phyloP scores from a whole-genome alignment of 2,888 invertebrate species.

The Pyrocoelia pectoralis region DNA sequence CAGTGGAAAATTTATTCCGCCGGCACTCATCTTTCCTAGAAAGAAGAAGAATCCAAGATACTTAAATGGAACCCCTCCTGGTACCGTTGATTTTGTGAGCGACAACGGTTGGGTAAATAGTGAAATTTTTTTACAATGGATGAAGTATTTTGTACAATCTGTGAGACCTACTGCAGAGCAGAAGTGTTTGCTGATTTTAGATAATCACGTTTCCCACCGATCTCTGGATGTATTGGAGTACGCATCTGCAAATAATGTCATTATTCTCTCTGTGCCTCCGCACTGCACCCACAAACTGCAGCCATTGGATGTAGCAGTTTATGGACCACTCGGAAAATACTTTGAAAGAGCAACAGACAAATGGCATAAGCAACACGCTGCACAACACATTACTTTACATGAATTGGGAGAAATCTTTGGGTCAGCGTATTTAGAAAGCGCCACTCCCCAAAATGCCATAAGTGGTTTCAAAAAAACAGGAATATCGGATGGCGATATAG shows the following conservation, averaged over 20 bases:
- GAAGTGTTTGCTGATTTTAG: neutral
- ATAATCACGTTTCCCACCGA: neutral
- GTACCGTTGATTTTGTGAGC: neutral
- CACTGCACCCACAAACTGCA: neutral
- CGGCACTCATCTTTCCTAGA: neutral
- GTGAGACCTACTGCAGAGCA: too few relatives aligned
- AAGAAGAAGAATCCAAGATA: neutral
- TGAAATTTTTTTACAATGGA: slow-evolving; percentile 6
- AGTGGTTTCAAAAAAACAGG: too few relatives aligned
- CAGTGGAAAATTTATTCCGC: neutral
- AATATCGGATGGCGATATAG: too few relatives aligned
- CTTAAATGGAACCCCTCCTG: slow-evolving; percentile 3
- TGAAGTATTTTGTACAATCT: slow-evolving; percentile 11
- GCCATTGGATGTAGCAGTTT: too few relatives aligned
- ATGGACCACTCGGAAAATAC: too few relatives aligned
- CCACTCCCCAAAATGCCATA: too few relatives aligned
- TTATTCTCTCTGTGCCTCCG: neutral
- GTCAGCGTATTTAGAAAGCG: too few relatives aligned
- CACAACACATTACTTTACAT: too few relatives aligned
- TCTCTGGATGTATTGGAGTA: slow-evolving; percentile 4
- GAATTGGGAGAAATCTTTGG: too few relatives aligned
- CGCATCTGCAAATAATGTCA: neutral
- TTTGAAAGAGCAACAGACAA: too few relatives aligned
- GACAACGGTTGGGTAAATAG: neutral
- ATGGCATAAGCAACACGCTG: too few relatives aligned